A percentile compares a stretch with the other conserved stretches of the same genome.
Conservation (phyloP, 2,888 invertebrate species). For the Micropterix aruncella region DNA sequence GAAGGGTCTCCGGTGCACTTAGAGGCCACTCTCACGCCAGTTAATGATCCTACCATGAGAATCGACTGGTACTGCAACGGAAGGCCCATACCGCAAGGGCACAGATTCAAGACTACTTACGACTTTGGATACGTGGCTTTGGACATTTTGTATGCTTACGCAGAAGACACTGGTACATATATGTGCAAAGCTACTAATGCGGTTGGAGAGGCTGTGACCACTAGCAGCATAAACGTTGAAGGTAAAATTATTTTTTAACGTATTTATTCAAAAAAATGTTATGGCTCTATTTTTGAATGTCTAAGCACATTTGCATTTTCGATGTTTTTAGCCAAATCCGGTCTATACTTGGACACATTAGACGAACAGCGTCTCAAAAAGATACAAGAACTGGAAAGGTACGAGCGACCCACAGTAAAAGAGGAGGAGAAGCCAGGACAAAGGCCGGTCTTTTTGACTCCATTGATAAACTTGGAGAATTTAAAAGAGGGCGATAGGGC, state of each 20-base stretch:
- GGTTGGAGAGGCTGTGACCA: slow-evolving; percentile 90
- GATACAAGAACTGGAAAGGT: slow-evolving; percentile 73
- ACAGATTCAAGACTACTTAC: slow-evolving; percentile 90
- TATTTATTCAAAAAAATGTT: no score
- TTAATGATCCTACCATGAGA: slow-evolving; percentile 96
- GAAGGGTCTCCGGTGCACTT: slow-evolving; percentile 85
- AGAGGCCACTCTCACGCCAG: slow-evolving; percentile 90
- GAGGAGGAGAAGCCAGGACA: slow-evolving; percentile 66
- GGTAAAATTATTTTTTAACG: no score
- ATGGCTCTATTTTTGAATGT: no score
- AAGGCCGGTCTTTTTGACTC: slow-evolving; percentile 84
- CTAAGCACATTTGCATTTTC: background rate
- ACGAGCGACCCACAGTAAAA: slow-evolving; percentile 59
- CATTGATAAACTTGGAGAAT: slow-evolving; percentile 73
- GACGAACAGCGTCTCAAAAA: slow-evolving; percentile 84
- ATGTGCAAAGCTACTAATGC: slow-evolving; percentile 93
- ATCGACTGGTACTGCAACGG: slow-evolving; percentile 98
- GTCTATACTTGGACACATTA: slow-evolving; percentile 74
- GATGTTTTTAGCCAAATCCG: slow-evolving; percentile 55
- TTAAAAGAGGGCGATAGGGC: slow-evolving; percentile 83
- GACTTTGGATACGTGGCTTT: slow-evolving; percentile 97
- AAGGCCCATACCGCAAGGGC: slow-evolving; percentile 81
- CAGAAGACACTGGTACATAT: slow-evolving; percentile 94
- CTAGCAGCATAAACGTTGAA: slow-evolving; percentile 76
- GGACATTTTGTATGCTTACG: slow-evolving; percentile 91